A percentile compares a stretch with the other conserved stretches of the same genome.
Conservation (phyloP, 2,113 vertebrate species). For the Centropus bengalensis region DNA sequence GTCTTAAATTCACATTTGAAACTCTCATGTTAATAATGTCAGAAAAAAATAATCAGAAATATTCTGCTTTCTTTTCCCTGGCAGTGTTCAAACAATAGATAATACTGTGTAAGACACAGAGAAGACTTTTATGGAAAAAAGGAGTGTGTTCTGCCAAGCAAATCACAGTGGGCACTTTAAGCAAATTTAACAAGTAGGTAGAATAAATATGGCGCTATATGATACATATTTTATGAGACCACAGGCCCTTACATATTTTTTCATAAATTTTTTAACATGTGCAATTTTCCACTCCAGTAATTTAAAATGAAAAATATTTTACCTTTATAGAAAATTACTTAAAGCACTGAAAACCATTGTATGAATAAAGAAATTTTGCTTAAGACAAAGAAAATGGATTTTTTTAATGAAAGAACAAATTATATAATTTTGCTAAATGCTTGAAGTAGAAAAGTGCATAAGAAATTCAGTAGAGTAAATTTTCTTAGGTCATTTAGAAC, state of each 20-base stretch:
- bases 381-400: neutral
- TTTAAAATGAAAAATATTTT: conserved; percentile 49
- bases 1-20: neutral
- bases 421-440: neutral
- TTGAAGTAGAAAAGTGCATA: neutral
- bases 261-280: conserved; percentile 61
- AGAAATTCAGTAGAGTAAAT: neutral
- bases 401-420: neutral
- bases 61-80: neutral
- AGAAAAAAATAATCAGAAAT: neutral
- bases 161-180: conserved; percentile 48
- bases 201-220: conserved; percentile 50
- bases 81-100: neutral
- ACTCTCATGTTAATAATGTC: neutral
- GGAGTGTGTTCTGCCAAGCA: neutral
- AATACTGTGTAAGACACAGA: neutral
- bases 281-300: conserved; percentile 73
- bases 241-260: conserved; percentile 22
- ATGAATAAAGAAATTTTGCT: neutral
- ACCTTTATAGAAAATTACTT: conserved; percentile 43
- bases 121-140: neutral
- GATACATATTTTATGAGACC: conserved; percentile 60
- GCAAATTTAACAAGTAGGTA: conserved; percentile 45
- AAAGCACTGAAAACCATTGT: neutral
- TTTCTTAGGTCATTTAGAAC: neutral